Evolutionary conservation across 1,140 invertebrate species (phyloP), one percentile per base, ranked within the genome.

Genomic region (Bombyx mandarina): DNA sequence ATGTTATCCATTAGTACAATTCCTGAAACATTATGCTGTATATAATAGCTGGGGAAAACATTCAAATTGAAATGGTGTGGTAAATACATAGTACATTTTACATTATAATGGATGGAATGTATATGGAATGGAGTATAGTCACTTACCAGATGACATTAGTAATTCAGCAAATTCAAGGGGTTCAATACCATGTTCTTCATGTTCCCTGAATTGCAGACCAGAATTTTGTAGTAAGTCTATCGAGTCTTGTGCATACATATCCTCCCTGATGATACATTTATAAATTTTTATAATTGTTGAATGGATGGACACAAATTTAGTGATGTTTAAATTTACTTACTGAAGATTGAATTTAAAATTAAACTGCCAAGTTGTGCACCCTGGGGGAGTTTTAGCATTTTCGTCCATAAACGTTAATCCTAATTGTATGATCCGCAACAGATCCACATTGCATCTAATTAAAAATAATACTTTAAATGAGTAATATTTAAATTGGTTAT

Each of bases 171-270:
- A 99, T 71, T 98, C 95, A 67, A 96, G 88, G 1, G 97, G 95
- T 77, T 98, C 96, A 60, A 99, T 99, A 10, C 98, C 98, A 81
- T 99, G 96, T 82, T 97, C 96, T 90, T 98, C 96, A 79, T 99
- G 97, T 86, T 97, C 96, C 77, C 98, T 95, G 82, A 99, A 99
- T 81, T 99, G 96, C 61, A 99, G 97, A 43, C 98, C 98, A 57
- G 97, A 98, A 83, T 98, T 98, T 79, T 95, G 93, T 46, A 99
- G 90, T 72, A 99, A 91, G 81, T 99, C 97, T 84, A 99, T 99
- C 61, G 97, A 98, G 78, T 99, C 98, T 88, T 99, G 96, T n/a
- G 97, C 97, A 89, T 98, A 99, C 97, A 99, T 99, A 76, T 99
- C 98, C 88, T 98, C 97, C 58, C 95, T 97, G 56, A 51, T 54